Evolutionary conservation across 37 sponge, comb jelly and placozoan genomes (phyloP).

Genomic region (Cladorhizidae sp.): DNA sequence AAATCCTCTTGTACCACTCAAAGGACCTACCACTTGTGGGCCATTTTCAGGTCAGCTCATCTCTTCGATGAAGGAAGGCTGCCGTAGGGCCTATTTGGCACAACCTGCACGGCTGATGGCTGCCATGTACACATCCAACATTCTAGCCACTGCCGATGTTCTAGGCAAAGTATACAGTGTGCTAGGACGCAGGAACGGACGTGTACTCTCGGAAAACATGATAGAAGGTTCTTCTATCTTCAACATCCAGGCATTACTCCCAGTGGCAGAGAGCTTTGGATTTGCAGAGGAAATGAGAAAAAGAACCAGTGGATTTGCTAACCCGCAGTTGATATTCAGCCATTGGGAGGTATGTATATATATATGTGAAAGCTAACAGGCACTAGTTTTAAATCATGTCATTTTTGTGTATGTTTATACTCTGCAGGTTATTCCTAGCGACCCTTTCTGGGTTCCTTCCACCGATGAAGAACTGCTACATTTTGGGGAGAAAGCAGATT

Average conservation of each 20-base stretch:
- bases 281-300: constrained; percentile 97
- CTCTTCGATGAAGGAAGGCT: constrained; percentile 91
- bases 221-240: constrained; percentile 89
- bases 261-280: constrained; percentile 98
- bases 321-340: constrained; percentile 96
- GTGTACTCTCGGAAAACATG: constrained; percentile 86
- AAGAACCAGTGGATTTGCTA: constrained; percentile 95
- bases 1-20: background rate
- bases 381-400: background rate
- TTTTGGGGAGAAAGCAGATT: constrained; percentile 97
- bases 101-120: constrained; percentile 90
- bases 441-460: constrained; percentile 98
- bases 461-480: constrained; percentile 96
- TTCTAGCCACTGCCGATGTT: constrained; percentile 93
- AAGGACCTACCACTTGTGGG: constrained; percentile 11
- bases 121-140: constrained; percentile 92
- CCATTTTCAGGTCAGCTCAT: constrained; percentile 94
- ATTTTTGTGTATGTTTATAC: background rate
- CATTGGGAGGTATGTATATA: constrained; percentile 89
- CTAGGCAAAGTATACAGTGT: constrained; percentile 92
- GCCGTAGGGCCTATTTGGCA: constrained; percentile 79
- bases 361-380: background rate
- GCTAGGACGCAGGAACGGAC: constrained; percentile 81
- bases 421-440: constrained; percentile 68
- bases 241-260: constrained; percentile 78